A percentile compares a stretch with the other conserved stretches of the same genome.
These are phyloP conservation scores for Bombyx mori DNA, from an alignment of 1,140 invertebrate genomes.

Conservation along the genomic window DNA sequence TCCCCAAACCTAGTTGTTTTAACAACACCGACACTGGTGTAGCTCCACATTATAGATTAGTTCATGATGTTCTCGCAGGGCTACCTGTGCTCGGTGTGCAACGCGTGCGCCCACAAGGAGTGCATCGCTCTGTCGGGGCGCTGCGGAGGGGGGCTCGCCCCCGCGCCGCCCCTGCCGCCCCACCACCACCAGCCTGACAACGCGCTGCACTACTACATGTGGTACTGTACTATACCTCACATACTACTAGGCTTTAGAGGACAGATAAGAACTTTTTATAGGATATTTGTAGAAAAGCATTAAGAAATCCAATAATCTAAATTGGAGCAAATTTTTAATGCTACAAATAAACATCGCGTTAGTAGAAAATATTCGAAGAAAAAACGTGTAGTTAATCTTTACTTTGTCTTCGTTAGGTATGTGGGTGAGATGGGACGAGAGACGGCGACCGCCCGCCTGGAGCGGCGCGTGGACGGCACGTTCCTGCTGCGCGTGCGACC, in stretches of 20 bases:
- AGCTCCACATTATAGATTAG: no score
- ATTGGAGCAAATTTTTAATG: no score
- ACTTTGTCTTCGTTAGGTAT: constrained; percentile 70
- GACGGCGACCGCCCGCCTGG: constrained; percentile 82
- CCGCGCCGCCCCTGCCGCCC: constrained; percentile 67
- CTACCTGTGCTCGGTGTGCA: constrained; percentile 83
- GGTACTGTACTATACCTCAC: constrained; percentile 27
- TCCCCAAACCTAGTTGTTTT: no score
- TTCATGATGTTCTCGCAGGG: constrained; percentile 68
- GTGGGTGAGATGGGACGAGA: constrained; percentile 92
- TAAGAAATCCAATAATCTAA: no score
- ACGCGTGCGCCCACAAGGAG: constrained; percentile 81
- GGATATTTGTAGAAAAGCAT: no score
- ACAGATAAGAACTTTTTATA: background rate
- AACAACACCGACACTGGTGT: no score
- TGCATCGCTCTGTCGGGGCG: constrained; percentile 83
- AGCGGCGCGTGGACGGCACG: constrained; percentile 87
- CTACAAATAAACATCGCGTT: no score
- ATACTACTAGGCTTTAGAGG: constrained; percentile 1
- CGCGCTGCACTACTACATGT: constrained; percentile 73
- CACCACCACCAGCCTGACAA: constrained; percentile 71
- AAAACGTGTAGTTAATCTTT: background rate
- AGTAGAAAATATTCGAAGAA: background rate
- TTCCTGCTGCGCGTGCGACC: constrained; percentile 90
- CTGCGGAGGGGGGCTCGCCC: constrained; percentile 71